These are phyloP conservation scores for Argopecten irradians DNA, from an alignment of 1,140 invertebrate genomes.

Conservation along the genomic window DNA sequence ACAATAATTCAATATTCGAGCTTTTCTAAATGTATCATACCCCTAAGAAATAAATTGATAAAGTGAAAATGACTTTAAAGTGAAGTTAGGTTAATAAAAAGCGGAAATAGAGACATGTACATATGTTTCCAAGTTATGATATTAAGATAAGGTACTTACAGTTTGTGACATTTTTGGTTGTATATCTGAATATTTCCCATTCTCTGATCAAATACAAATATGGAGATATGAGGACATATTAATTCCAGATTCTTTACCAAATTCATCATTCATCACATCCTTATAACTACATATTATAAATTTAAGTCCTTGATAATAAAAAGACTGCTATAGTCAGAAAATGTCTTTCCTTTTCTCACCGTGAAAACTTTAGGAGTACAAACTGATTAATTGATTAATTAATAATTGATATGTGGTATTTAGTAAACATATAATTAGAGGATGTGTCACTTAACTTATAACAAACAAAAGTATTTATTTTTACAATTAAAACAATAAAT, in stretches of 20 bases:
- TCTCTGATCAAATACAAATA: background rate
- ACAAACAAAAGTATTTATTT: background rate
- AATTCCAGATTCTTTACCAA: background rate
- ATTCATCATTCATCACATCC: conserved; percentile 10
- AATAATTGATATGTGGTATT: background rate
- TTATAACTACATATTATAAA: too few species aligned
- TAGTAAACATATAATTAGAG: background rate
- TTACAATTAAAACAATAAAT: background rate
- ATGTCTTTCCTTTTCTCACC: background rate
- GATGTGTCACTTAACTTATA: background rate
- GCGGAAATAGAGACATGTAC: too few species aligned
- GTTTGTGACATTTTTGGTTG: background rate
- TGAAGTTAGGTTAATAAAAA: too few species aligned
- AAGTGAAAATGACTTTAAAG: too few species aligned
- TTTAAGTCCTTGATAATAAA: too few species aligned
- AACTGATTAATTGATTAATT: conserved; percentile 1
- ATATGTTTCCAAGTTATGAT: too few species aligned
- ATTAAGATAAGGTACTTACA: too few species aligned
- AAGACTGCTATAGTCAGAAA: too few species aligned
- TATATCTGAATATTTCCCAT: background rate
- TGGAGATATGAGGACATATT: background rate
- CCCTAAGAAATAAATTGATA: too few species aligned
- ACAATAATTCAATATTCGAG: too few species aligned
- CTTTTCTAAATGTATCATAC: too few species aligned
- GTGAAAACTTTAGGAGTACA: background rate